Percentiles rank a stretch among this genome's conserved stretches.
Evolutionary conservation across 2,113 vertebrate species (phyloP).

Genomic region (Lophura nycthemera): DNA sequence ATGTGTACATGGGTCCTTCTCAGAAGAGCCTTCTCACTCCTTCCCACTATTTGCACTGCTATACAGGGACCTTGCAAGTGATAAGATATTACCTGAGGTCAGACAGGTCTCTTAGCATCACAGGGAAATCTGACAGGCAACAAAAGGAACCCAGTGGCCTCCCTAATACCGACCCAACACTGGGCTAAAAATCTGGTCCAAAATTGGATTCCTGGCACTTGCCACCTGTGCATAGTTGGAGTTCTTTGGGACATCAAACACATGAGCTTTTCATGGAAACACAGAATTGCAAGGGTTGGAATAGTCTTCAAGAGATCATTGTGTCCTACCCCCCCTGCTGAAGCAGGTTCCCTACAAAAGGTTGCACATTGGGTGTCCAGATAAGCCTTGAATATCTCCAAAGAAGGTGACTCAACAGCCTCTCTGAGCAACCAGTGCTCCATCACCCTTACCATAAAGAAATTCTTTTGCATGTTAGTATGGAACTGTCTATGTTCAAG

Average conservation of each 20-base stretch:
- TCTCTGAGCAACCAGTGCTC: no score
- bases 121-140: fast-evolving
- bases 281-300: no score
- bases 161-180: background rate
- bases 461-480: no score
- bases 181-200: background rate
- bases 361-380: no score
- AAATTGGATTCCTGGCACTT: background rate
- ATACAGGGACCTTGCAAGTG: background rate
- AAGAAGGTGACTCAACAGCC: no score
- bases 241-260: background rate
- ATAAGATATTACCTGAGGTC: background rate
- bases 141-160: background rate
- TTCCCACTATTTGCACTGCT: background rate
- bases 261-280: background rate
- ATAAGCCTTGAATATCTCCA: no score
- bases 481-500: no score
- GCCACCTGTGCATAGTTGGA: background rate
- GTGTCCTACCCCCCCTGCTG: no score
- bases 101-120: background rate
- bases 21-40: background rate
- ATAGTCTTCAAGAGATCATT: no score
- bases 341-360: no score
- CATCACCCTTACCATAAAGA: no score
- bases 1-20: background rate